Evolutionary conservation across 2,113 vertebrate species (phyloP).

Genomic region (Pollimyrus isidori): DNA sequence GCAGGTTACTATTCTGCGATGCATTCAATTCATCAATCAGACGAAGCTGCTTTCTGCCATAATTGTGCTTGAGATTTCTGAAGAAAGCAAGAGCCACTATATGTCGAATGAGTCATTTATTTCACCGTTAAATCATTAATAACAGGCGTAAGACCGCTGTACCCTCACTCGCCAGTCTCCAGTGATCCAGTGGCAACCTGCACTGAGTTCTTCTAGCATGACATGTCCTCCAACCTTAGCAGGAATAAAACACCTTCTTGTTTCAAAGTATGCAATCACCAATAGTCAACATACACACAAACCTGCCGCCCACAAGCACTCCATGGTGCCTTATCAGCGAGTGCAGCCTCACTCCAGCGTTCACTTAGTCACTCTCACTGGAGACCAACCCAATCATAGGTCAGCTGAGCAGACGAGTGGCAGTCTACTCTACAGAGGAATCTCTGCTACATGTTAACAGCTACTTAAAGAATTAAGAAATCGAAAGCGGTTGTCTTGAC

Average conservation of each 20-base stretch:
- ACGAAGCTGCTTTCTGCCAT: background rate
- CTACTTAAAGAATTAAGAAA: background rate
- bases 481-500: background rate
- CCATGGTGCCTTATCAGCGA: background rate
- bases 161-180: background rate
- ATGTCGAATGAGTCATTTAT: background rate
- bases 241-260: background rate
- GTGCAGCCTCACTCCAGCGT: background rate
- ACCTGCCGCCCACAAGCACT: background rate
- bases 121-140: background rate
- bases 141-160: background rate
- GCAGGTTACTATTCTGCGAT: background rate
- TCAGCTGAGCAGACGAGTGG: background rate
- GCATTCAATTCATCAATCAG: background rate
- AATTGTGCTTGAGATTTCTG: background rate
- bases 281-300: background rate
- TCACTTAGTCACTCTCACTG: background rate
- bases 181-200: background rate
- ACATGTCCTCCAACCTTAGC: background rate
- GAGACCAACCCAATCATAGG: background rate
- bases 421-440: background rate
- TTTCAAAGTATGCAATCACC: background rate
- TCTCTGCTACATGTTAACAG: background rate
- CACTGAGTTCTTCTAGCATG: background rate
- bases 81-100: background rate